phyloP scores from a whole-genome alignment of 2,113 vertebrate genomes.

The Cynocephalus volans region DNA sequence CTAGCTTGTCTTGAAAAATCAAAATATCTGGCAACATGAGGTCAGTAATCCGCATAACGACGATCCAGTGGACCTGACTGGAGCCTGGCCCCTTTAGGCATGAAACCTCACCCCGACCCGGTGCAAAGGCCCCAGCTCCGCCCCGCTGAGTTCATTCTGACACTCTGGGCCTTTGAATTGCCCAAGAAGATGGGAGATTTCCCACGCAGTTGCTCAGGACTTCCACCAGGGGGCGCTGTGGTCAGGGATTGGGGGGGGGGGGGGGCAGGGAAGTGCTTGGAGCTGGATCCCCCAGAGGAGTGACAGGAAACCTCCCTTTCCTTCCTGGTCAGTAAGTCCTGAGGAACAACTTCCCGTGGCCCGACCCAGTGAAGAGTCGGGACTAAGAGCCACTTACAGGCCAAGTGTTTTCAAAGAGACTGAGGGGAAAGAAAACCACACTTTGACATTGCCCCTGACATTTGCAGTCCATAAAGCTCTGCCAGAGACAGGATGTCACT shows the following conservation, averaged over 20 bases:
- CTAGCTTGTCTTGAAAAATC: slow-evolving; percentile 10
- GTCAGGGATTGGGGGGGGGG: background rate
- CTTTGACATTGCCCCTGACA: no score
- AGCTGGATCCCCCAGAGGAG: background rate
- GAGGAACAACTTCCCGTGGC: background rate
- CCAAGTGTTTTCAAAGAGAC: background rate
- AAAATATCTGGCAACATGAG: background rate
- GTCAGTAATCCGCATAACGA: background rate
- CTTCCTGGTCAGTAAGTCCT: slow-evolving; percentile 51
- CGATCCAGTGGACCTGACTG: background rate
- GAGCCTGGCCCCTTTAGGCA: background rate
- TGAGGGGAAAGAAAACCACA: background rate
- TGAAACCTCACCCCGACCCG: accelerated
- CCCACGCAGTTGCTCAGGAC: background rate
- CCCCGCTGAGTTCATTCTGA: accelerated
- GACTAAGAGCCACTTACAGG: background rate
- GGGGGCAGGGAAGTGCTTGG: background rate
- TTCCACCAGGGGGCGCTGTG: slow-evolving; percentile 62
- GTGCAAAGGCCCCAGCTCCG: accelerated
- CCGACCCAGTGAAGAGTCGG: background rate
- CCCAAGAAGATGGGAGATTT: accelerated
- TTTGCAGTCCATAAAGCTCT: background rate
- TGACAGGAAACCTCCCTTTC: slow-evolving; percentile 59
- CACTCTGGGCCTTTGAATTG: background rate
- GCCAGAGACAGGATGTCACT: accelerated